These are phyloP conservation scores for Ostrea denselamellosa DNA, from an alignment of 1,140 invertebrate genomes.

Conservation along the genomic window DNA sequence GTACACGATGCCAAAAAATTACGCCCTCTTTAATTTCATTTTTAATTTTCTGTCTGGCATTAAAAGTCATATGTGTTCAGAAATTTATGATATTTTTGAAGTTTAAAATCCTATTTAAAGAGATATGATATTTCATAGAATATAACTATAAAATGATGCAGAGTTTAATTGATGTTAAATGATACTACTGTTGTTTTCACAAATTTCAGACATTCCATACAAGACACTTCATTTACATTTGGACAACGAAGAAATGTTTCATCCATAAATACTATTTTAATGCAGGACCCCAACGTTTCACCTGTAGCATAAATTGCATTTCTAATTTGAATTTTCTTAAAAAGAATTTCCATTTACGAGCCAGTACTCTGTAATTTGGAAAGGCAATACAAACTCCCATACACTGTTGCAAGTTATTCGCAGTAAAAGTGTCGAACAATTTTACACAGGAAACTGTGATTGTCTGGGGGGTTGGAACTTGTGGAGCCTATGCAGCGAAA, in stretches of 20 bases:
- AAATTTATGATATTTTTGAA: not conserved
- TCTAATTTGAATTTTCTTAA: slow-evolving; percentile 35
- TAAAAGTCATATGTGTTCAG: not conserved
- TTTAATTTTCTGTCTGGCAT: not conserved
- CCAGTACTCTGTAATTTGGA: slow-evolving; percentile 39
- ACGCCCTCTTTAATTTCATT: slow-evolving; percentile 16
- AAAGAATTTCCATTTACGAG: slow-evolving; percentile 39
- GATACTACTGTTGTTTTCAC: not conserved
- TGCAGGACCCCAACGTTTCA: slow-evolving; percentile 15
- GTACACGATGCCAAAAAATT: not conserved
- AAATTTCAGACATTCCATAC: not conserved
- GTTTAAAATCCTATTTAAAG: slow-evolving; percentile 24
- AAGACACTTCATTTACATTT: not conserved
- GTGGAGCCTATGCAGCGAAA: not conserved
- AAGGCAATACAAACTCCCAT: slow-evolving; percentile 12
- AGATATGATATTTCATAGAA: not conserved
- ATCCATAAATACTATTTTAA: slow-evolving; percentile 35
- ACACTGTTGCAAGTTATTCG: slow-evolving; percentile 3
- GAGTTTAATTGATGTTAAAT: not conserved
- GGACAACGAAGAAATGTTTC: not conserved
- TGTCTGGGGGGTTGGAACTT: not conserved
- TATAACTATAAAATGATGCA: not conserved
- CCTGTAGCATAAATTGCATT: slow-evolving; percentile 25
- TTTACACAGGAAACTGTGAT: slow-evolving; percentile 13
- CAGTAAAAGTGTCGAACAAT: slow-evolving; percentile 42